A percentile compares a stretch with the other conserved stretches of the same genome.
Evolutionary conservation across 2,113 vertebrate genomes (phyloP).

Genomic region (Nyctibius bracteatus): DNA sequence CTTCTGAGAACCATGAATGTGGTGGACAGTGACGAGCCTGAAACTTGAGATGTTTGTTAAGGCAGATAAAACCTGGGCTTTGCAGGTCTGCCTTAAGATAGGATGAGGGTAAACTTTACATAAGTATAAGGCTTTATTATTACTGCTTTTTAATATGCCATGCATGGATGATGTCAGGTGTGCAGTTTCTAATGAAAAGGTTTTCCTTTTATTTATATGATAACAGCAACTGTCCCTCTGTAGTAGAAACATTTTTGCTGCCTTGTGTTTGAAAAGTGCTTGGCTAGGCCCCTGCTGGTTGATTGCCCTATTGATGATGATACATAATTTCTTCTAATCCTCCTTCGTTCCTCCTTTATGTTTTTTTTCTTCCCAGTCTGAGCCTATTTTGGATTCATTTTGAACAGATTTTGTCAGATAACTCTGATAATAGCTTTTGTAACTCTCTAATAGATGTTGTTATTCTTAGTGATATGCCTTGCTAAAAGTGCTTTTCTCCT

Average conservation of each 20-base stretch:
- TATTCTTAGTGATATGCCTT: background rate
- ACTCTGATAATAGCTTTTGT: background rate
- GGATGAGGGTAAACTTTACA: background rate
- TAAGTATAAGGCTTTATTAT: background rate
- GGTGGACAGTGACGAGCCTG: background rate
- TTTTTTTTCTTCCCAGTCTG: fast-evolving
- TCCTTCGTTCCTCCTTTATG: background rate
- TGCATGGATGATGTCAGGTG: background rate
- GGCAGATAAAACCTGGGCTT: background rate
- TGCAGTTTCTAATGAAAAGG: background rate
- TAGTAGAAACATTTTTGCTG: background rate
- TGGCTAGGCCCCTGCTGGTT: background rate
- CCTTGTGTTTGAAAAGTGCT: background rate
- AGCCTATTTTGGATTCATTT: background rate
- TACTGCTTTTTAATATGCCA: background rate
- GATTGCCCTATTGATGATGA: background rate
- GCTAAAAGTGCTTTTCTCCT: background rate
- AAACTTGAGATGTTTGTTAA: background rate
- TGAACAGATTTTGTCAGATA: background rate
- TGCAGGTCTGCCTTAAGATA: background rate
- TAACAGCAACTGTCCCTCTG: background rate
- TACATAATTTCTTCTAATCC: background rate
- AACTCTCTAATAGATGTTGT: no score
- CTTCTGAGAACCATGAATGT: background rate
- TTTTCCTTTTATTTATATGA: background rate